Conservation (phyloP, 2,888 invertebrate genomes). For the Drosophila robusta region DNA sequence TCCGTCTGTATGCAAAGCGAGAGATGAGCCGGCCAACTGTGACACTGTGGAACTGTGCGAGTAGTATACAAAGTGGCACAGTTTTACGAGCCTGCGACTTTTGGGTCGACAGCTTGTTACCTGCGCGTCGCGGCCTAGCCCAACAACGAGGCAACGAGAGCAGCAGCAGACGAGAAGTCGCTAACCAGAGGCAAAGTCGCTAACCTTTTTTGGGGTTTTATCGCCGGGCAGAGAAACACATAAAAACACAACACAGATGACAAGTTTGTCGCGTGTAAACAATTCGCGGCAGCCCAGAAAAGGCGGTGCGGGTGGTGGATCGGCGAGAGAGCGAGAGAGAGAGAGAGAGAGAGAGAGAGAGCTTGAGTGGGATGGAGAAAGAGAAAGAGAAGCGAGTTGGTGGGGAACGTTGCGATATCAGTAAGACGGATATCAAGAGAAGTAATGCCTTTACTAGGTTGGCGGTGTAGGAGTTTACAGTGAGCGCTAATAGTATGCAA, state of each 20-base stretch:
- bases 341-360: not conserved
- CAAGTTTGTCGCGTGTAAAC: conserved; percentile 80
- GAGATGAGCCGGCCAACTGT: conserved; percentile 17
- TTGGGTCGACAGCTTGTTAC: conserved; percentile 47
- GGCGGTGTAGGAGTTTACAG: conserved; percentile 48
- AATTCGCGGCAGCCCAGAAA: conserved; percentile 68
- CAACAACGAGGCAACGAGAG: conserved; percentile 52
- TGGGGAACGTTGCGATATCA: conserved; percentile 54
- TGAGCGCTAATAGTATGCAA: conserved; percentile 30
- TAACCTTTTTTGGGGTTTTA: conserved; percentile 76
- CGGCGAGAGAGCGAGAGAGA: not conserved
- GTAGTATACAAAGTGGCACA: conserved; percentile 59
- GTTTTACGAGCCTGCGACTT: conserved; percentile 66
- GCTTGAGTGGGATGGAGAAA: not conserved
- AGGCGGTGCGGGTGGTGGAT: conserved; percentile 63
- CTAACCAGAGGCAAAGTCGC: conserved; percentile 64
- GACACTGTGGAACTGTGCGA: conserved; percentile 17
- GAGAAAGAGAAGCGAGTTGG: not conserved
- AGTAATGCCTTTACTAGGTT: conserved; percentile 45
- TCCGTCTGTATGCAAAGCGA: conserved; percentile 48
- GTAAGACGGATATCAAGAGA: conserved; percentile 59
- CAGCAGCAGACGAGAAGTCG: conserved; percentile 13
- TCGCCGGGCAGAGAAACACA: conserved; percentile 47
- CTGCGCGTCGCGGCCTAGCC: conserved; percentile 64
- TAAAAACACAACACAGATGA: conserved; percentile 57